These are phyloP conservation scores for Lasioglossum lativentre DNA, from an alignment of 2,888 invertebrate genomes.

Conservation along the genomic window DNA sequence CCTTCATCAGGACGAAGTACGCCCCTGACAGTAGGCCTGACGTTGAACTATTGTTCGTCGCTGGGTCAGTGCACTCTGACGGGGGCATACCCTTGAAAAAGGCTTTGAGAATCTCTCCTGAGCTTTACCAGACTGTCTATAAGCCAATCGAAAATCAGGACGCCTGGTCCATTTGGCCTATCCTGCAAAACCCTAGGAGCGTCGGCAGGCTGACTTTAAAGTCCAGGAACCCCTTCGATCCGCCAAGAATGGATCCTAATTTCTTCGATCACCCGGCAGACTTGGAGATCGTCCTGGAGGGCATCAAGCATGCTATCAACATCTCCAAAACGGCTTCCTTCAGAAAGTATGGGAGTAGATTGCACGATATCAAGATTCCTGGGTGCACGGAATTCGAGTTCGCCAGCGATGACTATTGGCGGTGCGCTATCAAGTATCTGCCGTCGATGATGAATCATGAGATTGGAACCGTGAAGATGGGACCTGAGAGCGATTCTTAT, in stretches of 20 bases:
- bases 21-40: slow-evolving; percentile 80
- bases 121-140: slow-evolving; percentile 83
- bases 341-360: slow-evolving; percentile 83
- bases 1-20: slow-evolving; percentile 84
- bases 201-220: slow-evolving; percentile 89
- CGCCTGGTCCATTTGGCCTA: slow-evolving; percentile 87
- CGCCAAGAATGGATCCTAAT: slow-evolving; percentile 92
- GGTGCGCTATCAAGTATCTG: slow-evolving; percentile 87
- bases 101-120: slow-evolving; percentile 81
- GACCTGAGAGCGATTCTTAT: slow-evolving; percentile 84
- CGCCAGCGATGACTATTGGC: slow-evolving; percentile 88
- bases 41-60: slow-evolving; percentile 85
- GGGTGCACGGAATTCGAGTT: slow-evolving; percentile 86
- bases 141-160: slow-evolving; percentile 84
- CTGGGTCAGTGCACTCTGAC: slow-evolving; percentile 85
- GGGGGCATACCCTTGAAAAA: slow-evolving; percentile 82
- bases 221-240: slow-evolving; percentile 89
- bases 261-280: slow-evolving; percentile 89
- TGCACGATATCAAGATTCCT: slow-evolving; percentile 85
- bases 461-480: slow-evolving; percentile 87
- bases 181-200: slow-evolving; percentile 91
- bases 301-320: slow-evolving; percentile 86
- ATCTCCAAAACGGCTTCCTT: slow-evolving; percentile 85
- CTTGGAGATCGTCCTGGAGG: slow-evolving; percentile 83
- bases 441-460: slow-evolving; percentile 89